phyloP scores from a whole-genome alignment of 2,888 invertebrate species.

The Rhagonycha fulva region DNA sequence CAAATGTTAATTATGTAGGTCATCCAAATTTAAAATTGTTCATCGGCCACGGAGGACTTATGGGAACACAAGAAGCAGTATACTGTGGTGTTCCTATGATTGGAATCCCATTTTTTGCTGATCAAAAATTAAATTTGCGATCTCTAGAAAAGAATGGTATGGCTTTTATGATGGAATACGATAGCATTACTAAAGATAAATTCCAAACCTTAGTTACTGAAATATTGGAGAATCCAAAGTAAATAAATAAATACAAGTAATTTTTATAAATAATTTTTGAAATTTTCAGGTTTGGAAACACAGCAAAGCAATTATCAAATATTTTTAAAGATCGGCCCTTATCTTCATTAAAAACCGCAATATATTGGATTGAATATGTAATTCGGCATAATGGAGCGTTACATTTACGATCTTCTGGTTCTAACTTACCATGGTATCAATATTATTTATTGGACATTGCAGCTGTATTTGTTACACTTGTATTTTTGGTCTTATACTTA shows the following conservation, averaged over 20 bases:
- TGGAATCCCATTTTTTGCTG: slow-evolving; percentile 51
- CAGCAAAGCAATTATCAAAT: slow-evolving; percentile 44
- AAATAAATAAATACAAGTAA: neutral
- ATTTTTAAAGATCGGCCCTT: slow-evolving; percentile 63
- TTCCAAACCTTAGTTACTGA: neutral
- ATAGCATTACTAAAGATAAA: slow-evolving; percentile 40
- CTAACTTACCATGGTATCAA: slow-evolving; percentile 57
- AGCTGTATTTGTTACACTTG: neutral
- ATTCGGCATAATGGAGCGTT: slow-evolving; percentile 62
- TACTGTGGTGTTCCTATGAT: slow-evolving; percentile 54
- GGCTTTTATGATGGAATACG: slow-evolving; percentile 50
- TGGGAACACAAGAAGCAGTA: slow-evolving; percentile 57
- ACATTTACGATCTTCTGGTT: slow-evolving; percentile 59
- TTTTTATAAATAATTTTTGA: neutral
- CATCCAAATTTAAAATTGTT: slow-evolving; percentile 57
- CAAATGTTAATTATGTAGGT: slow-evolving; percentile 34
- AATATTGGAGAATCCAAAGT: neutral
- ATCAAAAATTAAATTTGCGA: slow-evolving; percentile 58
- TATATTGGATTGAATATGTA: slow-evolving; percentile 70
- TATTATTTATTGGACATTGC: slow-evolving; percentile 15
- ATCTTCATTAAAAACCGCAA: slow-evolving; percentile 62
- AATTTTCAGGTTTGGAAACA: neutral
- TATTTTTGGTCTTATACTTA: neutral
- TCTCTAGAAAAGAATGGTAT: slow-evolving; percentile 59
- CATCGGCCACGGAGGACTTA: slow-evolving; percentile 60